These are phyloP conservation scores for Eulemur albifrons DNA, from an alignment of 2,797 vertebrate genomes.

Conservation along the genomic window DNA sequence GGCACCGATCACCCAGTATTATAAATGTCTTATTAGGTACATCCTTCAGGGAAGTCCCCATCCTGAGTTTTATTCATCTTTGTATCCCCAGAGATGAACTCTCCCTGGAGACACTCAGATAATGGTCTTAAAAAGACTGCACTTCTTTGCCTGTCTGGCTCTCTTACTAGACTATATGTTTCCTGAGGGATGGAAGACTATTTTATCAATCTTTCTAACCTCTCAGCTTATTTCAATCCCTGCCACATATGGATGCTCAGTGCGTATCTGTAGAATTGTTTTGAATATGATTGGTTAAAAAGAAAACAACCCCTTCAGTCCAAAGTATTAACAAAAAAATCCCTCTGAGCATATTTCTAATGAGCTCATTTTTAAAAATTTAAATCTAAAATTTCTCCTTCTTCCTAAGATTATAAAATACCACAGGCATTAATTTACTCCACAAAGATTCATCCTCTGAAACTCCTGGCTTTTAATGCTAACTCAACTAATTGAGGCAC, in stretches of 20 bases:
- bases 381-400: constrained; percentile 35
- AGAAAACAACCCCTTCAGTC: background rate
- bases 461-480: constrained; percentile 32
- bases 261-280: background rate
- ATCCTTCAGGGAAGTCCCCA: background rate
- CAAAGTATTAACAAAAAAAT: background rate
- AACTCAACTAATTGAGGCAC: constrained; percentile 51
- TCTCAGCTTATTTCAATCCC: background rate
- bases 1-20: background rate
- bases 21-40: background rate
- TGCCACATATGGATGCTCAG: background rate
- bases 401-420: constrained; percentile 46
- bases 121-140: background rate
- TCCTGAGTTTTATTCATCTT: background rate
- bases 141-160: background rate
- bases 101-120: constrained; percentile 12
- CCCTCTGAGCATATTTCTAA: constrained; percentile 44
- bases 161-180: background rate
- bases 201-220: background rate
- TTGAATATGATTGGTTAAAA: background rate
- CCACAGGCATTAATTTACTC: constrained; percentile 57
- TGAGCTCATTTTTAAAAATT: constrained; percentile 38
- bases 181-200: background rate
- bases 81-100: background rate
- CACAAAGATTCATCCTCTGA: constrained; percentile 19